Conservation (phyloP, 2,797 vertebrate genomes). For the Cynodonichthys magdalenae region DNA sequence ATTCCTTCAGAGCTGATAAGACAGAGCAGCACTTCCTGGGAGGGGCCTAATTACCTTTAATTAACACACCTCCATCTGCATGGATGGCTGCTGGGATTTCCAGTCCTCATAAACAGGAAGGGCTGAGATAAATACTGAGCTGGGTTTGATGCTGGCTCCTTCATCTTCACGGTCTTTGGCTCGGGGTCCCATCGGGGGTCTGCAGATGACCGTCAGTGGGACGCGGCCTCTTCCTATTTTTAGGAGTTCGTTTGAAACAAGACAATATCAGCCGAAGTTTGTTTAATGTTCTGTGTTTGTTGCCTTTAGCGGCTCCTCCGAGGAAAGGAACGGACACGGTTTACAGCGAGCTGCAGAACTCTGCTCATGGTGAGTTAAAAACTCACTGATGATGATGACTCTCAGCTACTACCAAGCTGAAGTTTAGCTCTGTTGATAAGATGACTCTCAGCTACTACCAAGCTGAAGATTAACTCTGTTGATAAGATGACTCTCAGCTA, state of each 20-base stretch:
- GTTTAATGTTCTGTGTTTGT: slow-evolving; percentile 40
- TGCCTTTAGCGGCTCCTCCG: slow-evolving; percentile 82
- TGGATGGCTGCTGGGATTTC: slow-evolving; percentile 48
- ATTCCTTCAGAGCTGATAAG: slow-evolving; percentile 66
- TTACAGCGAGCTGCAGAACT: slow-evolving; percentile 93
- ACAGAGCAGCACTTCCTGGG: slow-evolving; percentile 61
- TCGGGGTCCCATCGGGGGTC: slow-evolving; percentile 15
- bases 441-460: too few species aligned
- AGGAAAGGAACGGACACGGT: slow-evolving; percentile 91
- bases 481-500: too few species aligned
- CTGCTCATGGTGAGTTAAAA: slow-evolving; percentile 84
- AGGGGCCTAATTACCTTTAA: slow-evolving; percentile 72
- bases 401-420: too few species aligned
- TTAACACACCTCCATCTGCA: slow-evolving; percentile 52
- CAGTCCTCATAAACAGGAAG: slow-evolving; percentile 81
- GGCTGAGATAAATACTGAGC: slow-evolving; percentile 60
- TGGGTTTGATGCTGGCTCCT: slow-evolving; percentile 18
- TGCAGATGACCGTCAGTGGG: slow-evolving; percentile 22
- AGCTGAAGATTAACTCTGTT: too few species aligned
- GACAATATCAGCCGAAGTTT: slow-evolving; percentile 23
- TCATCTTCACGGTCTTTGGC: slow-evolving; percentile 14
- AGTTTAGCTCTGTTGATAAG: too few species aligned
- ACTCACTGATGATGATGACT: not conserved
- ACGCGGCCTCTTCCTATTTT: slow-evolving; percentile 29
- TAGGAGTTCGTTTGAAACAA: slow-evolving; percentile 26